A percentile compares a stretch with the other conserved stretches of the same genome.
Conservation (phyloP, 64 coral and sea anemone species). For the Porites australiensis region DNA sequence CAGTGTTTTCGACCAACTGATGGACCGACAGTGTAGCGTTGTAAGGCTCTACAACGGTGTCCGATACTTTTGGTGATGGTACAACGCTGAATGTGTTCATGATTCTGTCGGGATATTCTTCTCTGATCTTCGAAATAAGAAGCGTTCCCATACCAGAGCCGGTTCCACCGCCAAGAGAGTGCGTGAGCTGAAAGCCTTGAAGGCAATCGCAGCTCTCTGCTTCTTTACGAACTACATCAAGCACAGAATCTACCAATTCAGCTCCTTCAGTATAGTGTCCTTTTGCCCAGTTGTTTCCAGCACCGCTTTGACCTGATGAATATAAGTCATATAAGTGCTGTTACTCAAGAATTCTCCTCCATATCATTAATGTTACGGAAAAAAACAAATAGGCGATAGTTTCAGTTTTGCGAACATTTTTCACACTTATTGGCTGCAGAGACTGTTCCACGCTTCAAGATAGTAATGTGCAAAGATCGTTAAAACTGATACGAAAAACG, state of each 20-base stretch:
- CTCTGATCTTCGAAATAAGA: constrained; percentile 88
- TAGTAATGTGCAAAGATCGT: too few species aligned
- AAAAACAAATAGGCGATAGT: too few species aligned
- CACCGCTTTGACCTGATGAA: constrained; percentile 80
- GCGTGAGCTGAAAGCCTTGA: constrained; percentile 91
- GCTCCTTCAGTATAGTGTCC: constrained; percentile 91
- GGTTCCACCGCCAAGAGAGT: constrained; percentile 83
- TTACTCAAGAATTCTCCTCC: too few species aligned
- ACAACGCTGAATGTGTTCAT: constrained; percentile 93
- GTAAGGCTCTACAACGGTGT: constrained; percentile 91
- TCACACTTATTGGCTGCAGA: too few species aligned
- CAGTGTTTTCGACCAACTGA: constrained; percentile 90
- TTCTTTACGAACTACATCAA: constrained; percentile 87
- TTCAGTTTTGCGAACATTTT: too few species aligned
- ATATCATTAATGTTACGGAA: too few species aligned
- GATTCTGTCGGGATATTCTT: constrained; percentile 91
- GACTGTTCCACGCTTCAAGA: too few species aligned
- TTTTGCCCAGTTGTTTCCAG: constrained; percentile 92
- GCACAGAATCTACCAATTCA: constrained; percentile 86
- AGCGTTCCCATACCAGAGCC: constrained; percentile 89
- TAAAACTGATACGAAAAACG: too few species aligned
- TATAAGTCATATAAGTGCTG: too few species aligned
- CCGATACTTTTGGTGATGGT: constrained; percentile 87
- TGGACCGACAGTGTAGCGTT: constrained; percentile 89
- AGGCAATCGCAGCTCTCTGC: constrained; percentile 87